Percentiles rank a stretch among this genome's conserved stretches.
Conservation (phyloP, 2,797 vertebrate genomes). For the Poecilia velifera region DNA sequence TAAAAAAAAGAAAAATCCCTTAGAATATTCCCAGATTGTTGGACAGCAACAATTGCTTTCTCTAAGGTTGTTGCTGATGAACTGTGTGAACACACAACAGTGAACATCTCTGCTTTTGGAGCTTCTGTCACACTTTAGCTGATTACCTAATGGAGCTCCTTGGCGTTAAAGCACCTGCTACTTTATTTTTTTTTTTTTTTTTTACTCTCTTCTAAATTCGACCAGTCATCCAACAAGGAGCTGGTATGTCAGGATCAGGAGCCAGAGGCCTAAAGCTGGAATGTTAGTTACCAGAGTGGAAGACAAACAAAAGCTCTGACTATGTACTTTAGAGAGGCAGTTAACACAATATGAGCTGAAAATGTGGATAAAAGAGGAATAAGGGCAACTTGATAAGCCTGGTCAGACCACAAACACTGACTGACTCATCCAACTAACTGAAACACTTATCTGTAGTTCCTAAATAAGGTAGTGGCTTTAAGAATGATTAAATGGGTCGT, state of each 20-base stretch:
- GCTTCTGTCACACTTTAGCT: background rate
- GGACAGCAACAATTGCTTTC: background rate
- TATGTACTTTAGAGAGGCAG: background rate
- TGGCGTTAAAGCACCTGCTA: background rate
- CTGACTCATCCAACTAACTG: background rate
- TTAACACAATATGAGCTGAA: background rate
- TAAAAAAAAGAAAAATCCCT: background rate
- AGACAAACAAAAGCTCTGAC: background rate
- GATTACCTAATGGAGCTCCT: background rate
- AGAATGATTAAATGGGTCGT: background rate
- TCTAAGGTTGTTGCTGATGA: background rate
- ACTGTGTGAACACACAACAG: background rate
- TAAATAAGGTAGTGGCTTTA: background rate
- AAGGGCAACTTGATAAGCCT: background rate
- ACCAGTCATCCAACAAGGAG: background rate
- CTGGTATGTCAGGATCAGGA: background rate
- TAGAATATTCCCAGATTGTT: background rate
- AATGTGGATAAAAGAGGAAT: background rate
- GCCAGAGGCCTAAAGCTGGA: background rate
- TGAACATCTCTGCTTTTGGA: background rate
- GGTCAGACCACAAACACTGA: background rate
- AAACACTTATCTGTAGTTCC: background rate
- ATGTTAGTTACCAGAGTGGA: background rate
- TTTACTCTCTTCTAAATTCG: background rate
- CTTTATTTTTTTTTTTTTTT: fast-evolving